phyloP scores from a whole-genome alignment of 2,888 invertebrate genomes.

The Geotrupes spiniger region DNA sequence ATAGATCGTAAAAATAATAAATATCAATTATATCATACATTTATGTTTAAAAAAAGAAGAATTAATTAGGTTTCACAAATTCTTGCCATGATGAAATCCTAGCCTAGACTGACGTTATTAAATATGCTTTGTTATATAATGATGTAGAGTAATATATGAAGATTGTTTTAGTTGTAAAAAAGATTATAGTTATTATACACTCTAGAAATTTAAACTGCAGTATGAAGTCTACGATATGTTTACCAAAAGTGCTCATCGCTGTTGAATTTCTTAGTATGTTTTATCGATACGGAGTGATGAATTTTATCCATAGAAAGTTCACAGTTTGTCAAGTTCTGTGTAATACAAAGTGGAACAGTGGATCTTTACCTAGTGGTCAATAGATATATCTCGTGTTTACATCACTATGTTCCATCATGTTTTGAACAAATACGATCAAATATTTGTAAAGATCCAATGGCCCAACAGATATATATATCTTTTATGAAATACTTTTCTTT shows the following conservation, averaged over 20 bases:
- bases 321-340: too few relatives aligned
- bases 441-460: too few relatives aligned
- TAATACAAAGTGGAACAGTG: too few relatives aligned
- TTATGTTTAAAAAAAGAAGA: slow-evolving; percentile 17
- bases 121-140: slow-evolving; percentile 44
- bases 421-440: too few relatives aligned
- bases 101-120: slow-evolving; percentile 47
- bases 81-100: slow-evolving; percentile 50
- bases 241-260: slow-evolving; percentile 71
- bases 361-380: too few relatives aligned
- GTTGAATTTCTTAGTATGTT: slow-evolving; percentile 42
- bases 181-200: slow-evolving; percentile 22
- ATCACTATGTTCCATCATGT: too few relatives aligned
- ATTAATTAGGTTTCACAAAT: slow-evolving; percentile 45
- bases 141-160: slow-evolving; percentile 34
- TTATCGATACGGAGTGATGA: slow-evolving; percentile 15
- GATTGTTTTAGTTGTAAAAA: slow-evolving; percentile 38
- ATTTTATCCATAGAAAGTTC: neutral
- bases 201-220: slow-evolving; percentile 28
- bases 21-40: slow-evolving; percentile 44
- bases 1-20: slow-evolving; percentile 35
- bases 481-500: too few relatives aligned
- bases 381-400: too few relatives aligned
- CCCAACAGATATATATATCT: too few relatives aligned
- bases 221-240: slow-evolving; percentile 52